A percentile compares a stretch with the other conserved stretches of the same genome.
phyloP scores from a whole-genome alignment of 2,888 invertebrate species.

The Rhagonycha lutea region DNA sequence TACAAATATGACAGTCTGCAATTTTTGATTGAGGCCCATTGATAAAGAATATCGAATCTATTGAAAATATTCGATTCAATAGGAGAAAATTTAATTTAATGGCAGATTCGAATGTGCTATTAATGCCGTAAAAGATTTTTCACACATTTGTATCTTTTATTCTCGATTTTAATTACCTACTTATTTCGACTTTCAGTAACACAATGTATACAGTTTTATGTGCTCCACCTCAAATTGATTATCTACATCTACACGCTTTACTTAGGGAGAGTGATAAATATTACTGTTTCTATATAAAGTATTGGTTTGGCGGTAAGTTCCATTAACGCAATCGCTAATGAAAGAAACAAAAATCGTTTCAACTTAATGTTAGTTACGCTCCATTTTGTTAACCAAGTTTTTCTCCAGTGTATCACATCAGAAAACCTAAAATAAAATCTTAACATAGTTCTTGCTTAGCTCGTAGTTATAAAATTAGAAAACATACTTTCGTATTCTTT shows the following conservation, averaged over 20 bases:
- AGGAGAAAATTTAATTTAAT: background rate
- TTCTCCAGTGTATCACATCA: background rate
- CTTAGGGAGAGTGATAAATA: background rate
- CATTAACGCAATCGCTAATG: background rate
- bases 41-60: constrained; percentile 15
- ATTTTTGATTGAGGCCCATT: constrained; percentile 18
- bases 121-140: background rate
- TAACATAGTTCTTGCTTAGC: background rate
- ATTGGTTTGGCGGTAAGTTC: background rate
- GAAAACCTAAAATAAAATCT: background rate
- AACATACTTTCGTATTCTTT: too few relatives aligned
- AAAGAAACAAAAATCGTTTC: background rate
- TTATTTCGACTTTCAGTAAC: background rate
- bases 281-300: background rate
- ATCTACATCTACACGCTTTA: background rate
- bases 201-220: background rate
- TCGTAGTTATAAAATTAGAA: too few relatives aligned
- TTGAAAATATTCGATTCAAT: constrained; percentile 8
- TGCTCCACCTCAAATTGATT: background rate
- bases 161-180: background rate
- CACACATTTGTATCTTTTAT: background rate
- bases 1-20: constrained; percentile 15
- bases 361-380: background rate
- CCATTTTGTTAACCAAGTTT: background rate
- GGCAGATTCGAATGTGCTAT: background rate